Evolutionary conservation across 2,797 vertebrate species (phyloP), one percentile per base, ranked within the genome.

Genomic region (Nothura maculosa): DNA sequence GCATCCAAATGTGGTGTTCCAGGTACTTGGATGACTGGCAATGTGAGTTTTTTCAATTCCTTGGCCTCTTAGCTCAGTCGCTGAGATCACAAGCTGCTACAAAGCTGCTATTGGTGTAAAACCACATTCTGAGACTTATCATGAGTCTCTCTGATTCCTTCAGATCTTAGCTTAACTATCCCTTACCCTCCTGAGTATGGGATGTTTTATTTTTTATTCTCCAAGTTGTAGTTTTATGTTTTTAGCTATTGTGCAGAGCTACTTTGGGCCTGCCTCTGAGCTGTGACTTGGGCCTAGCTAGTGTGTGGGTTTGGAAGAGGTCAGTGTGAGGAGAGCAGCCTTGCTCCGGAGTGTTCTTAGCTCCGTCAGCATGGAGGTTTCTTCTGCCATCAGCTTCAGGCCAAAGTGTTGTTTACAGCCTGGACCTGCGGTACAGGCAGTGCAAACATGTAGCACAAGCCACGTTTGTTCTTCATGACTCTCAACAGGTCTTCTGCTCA

Each of bases 1-100:
- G 66, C 38, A 28, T 52, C 24, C 0, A 2, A 27, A 27, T 50
- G n/a, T 10, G 3, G 3, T 60, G 5, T 80, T 34, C 57, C 0
- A 0, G 38, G 9, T 73, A 22, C 9, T 67, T 80, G 52, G 87
- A 47, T 85, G 45, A 42, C 34, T 38, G 34, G 14, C 34, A 27
- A 6, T 27, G 4, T 25, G 16, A 27, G 12, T 73, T 13, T 62
- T 85, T 9, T 22, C 25, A 28, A 12, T 69, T 19, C n/a, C 55
- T 12, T 70, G 40, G 11, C 19, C 10, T 21, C 27, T 60, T 76
- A 24, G 9, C 42, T 81, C 80, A 57, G 0, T 63, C 54, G 32
- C 52, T 19, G n/a, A 83, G 47, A 27, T 60, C 30, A 36, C 74
- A 36, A 43, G 30, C 13, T 20, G 70, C 34, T 67, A 2, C 55